Evolutionary conservation across 1,140 invertebrate species (phyloP).

Genomic region (Pachypeltis micranthus): DNA sequence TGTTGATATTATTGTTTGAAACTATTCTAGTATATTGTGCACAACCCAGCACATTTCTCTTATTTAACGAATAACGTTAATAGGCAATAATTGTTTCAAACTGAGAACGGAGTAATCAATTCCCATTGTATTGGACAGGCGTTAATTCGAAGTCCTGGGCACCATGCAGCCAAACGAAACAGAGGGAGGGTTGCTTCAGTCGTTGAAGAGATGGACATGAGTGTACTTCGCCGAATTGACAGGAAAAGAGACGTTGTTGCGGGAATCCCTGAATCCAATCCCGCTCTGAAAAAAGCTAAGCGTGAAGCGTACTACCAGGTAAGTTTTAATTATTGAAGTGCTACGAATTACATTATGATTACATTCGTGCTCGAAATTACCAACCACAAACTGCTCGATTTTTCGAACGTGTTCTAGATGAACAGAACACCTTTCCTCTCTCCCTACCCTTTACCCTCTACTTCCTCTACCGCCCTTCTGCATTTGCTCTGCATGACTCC

Average conservation of each 20-base stretch:
- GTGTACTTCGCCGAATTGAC: slow-evolving; percentile 68
- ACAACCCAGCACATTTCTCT: too few relatives aligned
- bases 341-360: slow-evolving; percentile 9
- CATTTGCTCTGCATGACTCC: too few relatives aligned
- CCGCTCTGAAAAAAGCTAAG: slow-evolving; percentile 72
- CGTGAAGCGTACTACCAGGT: slow-evolving; percentile 78
- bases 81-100: too few relatives aligned
- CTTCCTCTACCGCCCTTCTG: too few relatives aligned
- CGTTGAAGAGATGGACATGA: slow-evolving; percentile 80
- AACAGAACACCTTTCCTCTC: not conserved
- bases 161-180: slow-evolving; percentile 67
- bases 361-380: too few relatives aligned
- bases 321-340: slow-evolving; percentile 10
- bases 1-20: too few relatives aligned
- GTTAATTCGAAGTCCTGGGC: slow-evolving; percentile 66
- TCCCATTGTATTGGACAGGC: slow-evolving; percentile 52
- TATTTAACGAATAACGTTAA: too few relatives aligned
- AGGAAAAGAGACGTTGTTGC: slow-evolving; percentile 70
- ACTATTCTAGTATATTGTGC: too few relatives aligned
- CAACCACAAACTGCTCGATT: not conserved
- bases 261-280: slow-evolving; percentile 64
- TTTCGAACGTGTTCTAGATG: not conserved
- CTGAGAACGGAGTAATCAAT: too few relatives aligned
- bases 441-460: too few relatives aligned
- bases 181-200: slow-evolving; percentile 70